Base-by-base conservation (phyloP, 2,797 vertebrate species). In the Antrozous pallidus region DNA sequence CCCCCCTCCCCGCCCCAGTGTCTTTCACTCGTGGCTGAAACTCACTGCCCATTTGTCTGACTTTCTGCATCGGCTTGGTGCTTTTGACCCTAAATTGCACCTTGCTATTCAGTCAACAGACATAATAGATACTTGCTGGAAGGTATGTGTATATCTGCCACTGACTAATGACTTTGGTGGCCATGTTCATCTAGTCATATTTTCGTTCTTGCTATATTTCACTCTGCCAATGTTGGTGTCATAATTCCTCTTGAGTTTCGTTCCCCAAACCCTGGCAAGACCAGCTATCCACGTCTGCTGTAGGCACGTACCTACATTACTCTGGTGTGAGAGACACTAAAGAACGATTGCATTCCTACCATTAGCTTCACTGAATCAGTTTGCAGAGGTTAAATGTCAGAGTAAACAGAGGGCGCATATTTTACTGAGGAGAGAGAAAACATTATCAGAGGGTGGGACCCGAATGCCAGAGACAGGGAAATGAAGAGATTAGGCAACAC, bases 221-320 rank as follows among this genome's bases (percentile, higher is more conserved):
- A 88, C 20, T 65, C 78, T 61, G 47, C 31, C 26, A 65, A 69
- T 94, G 42, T 93, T n/a, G 6, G 38, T 18, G 14, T 80, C 38
- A 78, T 75, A 82, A 93, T 92, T 69, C 22, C 85, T 58, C 36
- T 92, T 73, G 45, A 45, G 61, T 75, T 74, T 93, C 40, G 71
- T 78, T 17, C 36, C 33, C 24, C n/a, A 87, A 77, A 77, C 9
- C 6, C 36, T 82, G 28, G 12, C 18, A 87, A 51, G 24, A 77
- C 45, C 6, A 28, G 18, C 26, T 63, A 16, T 24, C 51, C 73
- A 22, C 12, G 81, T 12, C 40, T 40, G 18, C 63, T 88, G 8
- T 31, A 87, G 67, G 31, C 24, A 93, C 67, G 61, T 93, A 71
- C 73, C 69, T 70, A 36, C 42, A 78, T 78, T 9, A 58, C 36